phyloP scores from a whole-genome alignment of 2,113 vertebrate species.

The Etheostoma cragini region DNA sequence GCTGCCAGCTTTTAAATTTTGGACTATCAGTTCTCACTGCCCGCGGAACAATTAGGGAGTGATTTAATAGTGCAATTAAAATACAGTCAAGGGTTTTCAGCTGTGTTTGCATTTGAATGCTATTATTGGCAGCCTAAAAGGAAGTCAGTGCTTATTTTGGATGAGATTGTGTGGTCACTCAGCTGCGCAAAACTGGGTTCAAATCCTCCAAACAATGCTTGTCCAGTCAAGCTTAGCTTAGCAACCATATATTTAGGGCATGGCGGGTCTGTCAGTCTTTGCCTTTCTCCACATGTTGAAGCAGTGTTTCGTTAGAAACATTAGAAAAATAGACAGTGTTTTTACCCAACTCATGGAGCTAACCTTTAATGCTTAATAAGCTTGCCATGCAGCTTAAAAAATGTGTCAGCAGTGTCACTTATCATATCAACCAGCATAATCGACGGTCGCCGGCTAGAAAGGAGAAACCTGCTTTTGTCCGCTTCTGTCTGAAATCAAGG shows the following conservation, averaged over 20 bases:
- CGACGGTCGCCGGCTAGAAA: background rate
- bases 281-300: constrained; percentile 1
- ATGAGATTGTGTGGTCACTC: constrained; percentile 19
- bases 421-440: background rate
- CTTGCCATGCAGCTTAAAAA: background rate
- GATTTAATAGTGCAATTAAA: constrained; percentile 65
- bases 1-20: constrained; percentile 34
- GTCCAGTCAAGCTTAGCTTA: background rate
- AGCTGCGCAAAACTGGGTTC: constrained; percentile 10
- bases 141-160: constrained; percentile 19
- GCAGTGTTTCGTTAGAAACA: background rate
- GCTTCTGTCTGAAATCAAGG: background rate
- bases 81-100: constrained; percentile 57
- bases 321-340: background rate
- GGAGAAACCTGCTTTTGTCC: background rate
- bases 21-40: constrained; percentile 33
- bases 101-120: constrained; percentile 44
- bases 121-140: constrained; percentile 44
- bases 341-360: background rate
- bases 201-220: background rate
- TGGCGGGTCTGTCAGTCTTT: background rate
- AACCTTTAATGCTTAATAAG: background rate
- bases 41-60: constrained; percentile 39
- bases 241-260: background rate
- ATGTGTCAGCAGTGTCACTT: too few relatives aligned